Evolutionary conservation across 2,888 invertebrate genomes (phyloP), one percentile per base, ranked within the genome.

Genomic region (Brenthis hecate): DNA sequence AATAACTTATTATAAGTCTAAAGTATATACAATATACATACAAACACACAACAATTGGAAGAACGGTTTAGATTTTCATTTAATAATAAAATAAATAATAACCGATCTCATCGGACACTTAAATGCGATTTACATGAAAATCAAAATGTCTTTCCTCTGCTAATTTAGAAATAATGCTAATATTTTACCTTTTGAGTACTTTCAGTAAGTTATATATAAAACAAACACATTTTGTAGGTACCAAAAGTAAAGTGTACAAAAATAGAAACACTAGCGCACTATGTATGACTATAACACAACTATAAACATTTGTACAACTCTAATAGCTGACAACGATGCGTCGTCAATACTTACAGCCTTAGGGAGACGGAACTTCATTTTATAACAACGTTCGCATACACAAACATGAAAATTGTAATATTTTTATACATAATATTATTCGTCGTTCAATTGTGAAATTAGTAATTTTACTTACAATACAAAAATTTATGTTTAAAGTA

Each of bases 181-280:
- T 8, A 8, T 28, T 4, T 5, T 28, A 28, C 6, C 36, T 8
- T 43, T 43, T 43, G 36, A 43, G 36, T 43, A 43, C 36, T 43
- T 43, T 43, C 36, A 43, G 36, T 43, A 43, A 1, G 8, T 8
- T 11, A 43, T 43, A 36, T 16, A 65, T 43, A 28, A 58, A 58
- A 70, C 48, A 63, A 64, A 19, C 61, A 67, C 43, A 70, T 64
- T 53, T 53, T 19, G 55, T 61, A 55, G 56, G 53, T 69, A 64
- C 28, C 56, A 72, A 66, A 58, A 57, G 56, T 58, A 61, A 66
- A 54, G 36, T 32, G 54, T 67, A 69, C 55, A 71, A 69, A 68
- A 67, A 48, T 66, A 66, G 63, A 68, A 68, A 62, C 56, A 48
- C 68, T 73, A 73, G 73, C 73, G 63, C 55, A 69, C 66, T 73